These are phyloP conservation scores for Cirrhinus molitorella DNA, from an alignment of 2,797 vertebrate genomes.

Conservation along the genomic window DNA sequence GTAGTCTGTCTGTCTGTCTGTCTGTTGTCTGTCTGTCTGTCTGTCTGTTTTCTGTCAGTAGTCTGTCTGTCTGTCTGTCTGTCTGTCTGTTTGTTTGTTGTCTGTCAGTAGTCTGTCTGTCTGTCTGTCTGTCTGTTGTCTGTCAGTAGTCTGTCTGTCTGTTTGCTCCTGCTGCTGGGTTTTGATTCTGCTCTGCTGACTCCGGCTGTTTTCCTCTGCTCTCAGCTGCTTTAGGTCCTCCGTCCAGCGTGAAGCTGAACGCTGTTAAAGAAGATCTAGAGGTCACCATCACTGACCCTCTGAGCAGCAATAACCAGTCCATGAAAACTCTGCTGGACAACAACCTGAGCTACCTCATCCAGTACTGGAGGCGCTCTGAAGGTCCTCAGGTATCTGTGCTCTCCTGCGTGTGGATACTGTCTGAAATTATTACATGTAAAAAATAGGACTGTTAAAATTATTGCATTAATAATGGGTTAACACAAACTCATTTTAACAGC, in stretches of 20 bases:
- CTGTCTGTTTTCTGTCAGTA: no score
- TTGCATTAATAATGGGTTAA: no score
- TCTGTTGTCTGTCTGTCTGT: no score
- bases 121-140: no score
- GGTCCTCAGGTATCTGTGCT: constrained; percentile 59
- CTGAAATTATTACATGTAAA: no score
- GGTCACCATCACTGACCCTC: constrained; percentile 68
- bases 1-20: no score
- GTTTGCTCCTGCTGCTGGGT: not conserved
- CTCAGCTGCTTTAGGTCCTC: constrained; percentile 75
- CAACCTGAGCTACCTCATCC: constrained; percentile 62
- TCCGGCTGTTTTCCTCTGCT: not conserved
- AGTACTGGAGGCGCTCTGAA: constrained; percentile 67
- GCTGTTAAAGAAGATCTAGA: constrained; percentile 61
- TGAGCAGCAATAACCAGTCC: constrained; percentile 66
- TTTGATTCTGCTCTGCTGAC: not conserved
- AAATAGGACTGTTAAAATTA: no score
- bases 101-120: no score
- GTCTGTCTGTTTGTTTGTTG: no score
- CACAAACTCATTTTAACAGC: no score
- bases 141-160: not conserved
- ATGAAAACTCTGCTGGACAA: constrained; percentile 61
- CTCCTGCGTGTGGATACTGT: no score
- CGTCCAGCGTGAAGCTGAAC: constrained; percentile 63
- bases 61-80: no score